Evolutionary conservation across 2,797 vertebrate species (phyloP), one percentile per base, ranked within the genome.

Genomic region (Paramormyrops hopkinsi): DNA sequence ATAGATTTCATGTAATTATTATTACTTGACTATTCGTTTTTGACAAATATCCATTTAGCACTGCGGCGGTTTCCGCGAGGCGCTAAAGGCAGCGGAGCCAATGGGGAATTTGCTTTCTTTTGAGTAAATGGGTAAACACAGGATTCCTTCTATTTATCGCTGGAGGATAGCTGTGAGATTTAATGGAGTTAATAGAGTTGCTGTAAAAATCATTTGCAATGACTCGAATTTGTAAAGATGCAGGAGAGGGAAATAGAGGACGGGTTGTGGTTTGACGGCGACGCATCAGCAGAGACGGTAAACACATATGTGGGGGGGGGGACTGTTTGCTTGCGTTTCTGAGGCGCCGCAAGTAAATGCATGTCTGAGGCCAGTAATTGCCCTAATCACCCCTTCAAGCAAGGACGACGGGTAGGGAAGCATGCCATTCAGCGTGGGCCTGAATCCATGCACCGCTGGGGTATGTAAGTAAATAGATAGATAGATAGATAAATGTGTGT

Each of bases 161-260:
- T 14, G 29, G 50, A 82, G 73, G 73, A 41, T n/a, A 56, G 88
- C 73, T 56, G 25, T 14, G 44, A 73, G 51, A 29, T 82, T 37
- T 88, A 83, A 82, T 83, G 51, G 48, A 48, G 54, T 62, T 88
- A 37, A 56, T 33, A 37, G 48, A 33, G 33, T 84, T 84, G 44
- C 22, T 93, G 92, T 94, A 92, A 92, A 90, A 93, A 91, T 93
- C 59, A 37, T 37, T 44, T 88, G 54, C 59, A 25, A 56, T 4
- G 85, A 29, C 50, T n/a, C 33, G 33, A n/a, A 37, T 87, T 87
- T 54, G 53, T 87, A n/a, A 54, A 51, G 85, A 56, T 19, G 22
- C 50, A 54, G 5, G 22, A 65, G 85, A 87, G 53, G 12, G 12
- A 59, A 87, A 54, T 4, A 29, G 56, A 17, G 73, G 41, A 2